These are phyloP conservation scores for Cinara cedri DNA, from an alignment of 2,888 invertebrate genomes.

Conservation along the genomic window DNA sequence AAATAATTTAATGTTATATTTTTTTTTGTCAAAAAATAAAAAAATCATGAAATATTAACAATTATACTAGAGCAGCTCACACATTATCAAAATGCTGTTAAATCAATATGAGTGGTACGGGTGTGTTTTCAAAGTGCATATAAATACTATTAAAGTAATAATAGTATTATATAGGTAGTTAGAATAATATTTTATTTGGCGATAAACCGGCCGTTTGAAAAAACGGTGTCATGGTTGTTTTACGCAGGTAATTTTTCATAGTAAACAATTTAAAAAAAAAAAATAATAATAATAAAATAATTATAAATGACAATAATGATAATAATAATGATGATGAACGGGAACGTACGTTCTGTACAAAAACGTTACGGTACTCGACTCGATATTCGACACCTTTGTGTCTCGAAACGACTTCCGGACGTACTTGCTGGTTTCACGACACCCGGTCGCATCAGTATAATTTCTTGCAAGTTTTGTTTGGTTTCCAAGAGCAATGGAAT, in stretches of 20 bases:
- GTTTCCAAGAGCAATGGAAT: constrained; percentile 58
- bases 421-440: not conserved
- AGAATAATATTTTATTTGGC: not conserved
- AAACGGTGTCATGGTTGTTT: constrained; percentile 37
- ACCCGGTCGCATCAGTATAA: not conserved
- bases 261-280: constrained; percentile 1
- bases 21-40: too few species aligned
- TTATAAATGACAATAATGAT: not conserved
- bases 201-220: not conserved
- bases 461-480: constrained; percentile 16
- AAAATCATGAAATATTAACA: not conserved
- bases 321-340: constrained; percentile 6
- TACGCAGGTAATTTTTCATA: not conserved
- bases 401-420: not conserved
- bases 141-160: not conserved
- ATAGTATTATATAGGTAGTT: too few species aligned
- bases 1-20: too few species aligned
- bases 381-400: not conserved
- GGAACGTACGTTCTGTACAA: not conserved
- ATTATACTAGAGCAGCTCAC: not conserved
- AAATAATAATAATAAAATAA: constrained; percentile 1
- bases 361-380: not conserved
- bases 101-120: not conserved
- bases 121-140: not conserved
- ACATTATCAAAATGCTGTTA: not conserved